A percentile compares a stretch with the other conserved stretches of the same genome.
Conservation (phyloP, 2,113 vertebrate genomes). For the Scartelaos histophorus region DNA sequence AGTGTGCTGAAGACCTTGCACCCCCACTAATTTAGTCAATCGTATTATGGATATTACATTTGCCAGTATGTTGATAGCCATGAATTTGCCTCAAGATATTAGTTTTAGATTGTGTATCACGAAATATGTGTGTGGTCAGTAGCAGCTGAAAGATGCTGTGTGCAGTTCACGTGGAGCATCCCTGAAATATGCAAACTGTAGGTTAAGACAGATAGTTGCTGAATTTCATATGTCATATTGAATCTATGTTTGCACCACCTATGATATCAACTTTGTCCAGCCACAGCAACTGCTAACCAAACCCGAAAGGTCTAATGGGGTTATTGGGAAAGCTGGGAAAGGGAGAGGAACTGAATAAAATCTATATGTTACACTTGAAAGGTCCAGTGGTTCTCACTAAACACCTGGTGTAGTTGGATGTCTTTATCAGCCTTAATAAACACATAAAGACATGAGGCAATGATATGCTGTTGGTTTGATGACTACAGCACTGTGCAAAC, state of each 20-base stretch:
- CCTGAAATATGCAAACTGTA: slow-evolving; percentile 2
- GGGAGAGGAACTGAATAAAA: slow-evolving; percentile 45
- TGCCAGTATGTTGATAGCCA: neutral
- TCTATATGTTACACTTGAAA: slow-evolving; percentile 49
- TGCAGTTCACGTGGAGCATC: neutral
- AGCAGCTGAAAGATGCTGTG: neutral
- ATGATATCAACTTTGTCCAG: neutral
- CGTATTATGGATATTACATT: neutral
- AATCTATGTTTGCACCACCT: neutral
- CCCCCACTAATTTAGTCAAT: neutral
- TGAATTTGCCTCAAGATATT: neutral
- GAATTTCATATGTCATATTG: slow-evolving; percentile 8
- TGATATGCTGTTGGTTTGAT: neutral
- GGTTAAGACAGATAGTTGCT: neutral
- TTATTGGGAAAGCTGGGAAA: slow-evolving; percentile 44
- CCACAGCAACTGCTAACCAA: slow-evolving; percentile 9
- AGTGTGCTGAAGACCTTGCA: neutral
- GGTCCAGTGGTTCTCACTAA: slow-evolving; percentile 44
- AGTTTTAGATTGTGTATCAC: neutral
- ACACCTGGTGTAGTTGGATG: slow-evolving; percentile 33
- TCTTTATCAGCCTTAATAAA: slow-evolving; percentile 38
- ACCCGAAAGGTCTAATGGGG: slow-evolving; percentile 20
- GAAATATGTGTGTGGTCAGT: neutral
- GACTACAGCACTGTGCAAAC: too few species aligned
- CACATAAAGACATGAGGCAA: neutral